Evolutionary conservation across 2,888 invertebrate species (phyloP).

Genomic region (Homarus gammarus): DNA sequence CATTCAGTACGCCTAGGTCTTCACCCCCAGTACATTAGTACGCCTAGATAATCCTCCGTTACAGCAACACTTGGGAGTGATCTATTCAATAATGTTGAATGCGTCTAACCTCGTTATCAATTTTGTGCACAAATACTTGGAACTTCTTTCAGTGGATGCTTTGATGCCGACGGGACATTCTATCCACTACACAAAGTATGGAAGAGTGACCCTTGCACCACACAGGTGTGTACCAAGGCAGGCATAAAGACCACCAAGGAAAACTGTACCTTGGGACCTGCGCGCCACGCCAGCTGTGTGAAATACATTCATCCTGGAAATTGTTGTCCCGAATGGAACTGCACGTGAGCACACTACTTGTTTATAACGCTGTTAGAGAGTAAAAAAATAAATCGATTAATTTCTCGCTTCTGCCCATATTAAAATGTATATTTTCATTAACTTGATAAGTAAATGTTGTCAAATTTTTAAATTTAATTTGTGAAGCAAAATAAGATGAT

Average conservation of each 20-base stretch:
- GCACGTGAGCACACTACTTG: background rate
- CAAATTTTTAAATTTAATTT: background rate
- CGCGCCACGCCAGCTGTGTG: background rate
- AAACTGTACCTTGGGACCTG: background rate
- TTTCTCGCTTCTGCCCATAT: background rate
- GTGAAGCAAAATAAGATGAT: background rate
- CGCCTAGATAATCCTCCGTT: too few relatives aligned
- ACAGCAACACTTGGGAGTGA: too few relatives aligned
- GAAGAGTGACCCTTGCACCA: slow-evolving; percentile 14
- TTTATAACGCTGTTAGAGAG: too few relatives aligned
- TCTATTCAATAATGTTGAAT: too few relatives aligned
- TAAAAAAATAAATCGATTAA: background rate
- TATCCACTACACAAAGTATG: slow-evolving; percentile 2
- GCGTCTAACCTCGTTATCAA: too few relatives aligned
- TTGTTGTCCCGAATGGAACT: background rate
- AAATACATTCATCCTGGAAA: background rate
- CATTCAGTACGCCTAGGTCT: too few relatives aligned
- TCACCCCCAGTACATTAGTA: too few relatives aligned
- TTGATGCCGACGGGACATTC: background rate
- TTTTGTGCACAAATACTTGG: too few relatives aligned
- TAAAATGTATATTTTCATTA: background rate
- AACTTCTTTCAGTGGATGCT: background rate
- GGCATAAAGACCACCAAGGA: background rate
- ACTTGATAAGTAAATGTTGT: background rate
- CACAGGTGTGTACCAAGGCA: background rate